Evolutionary conservation across 1,140 invertebrate species (phyloP).

Genomic region (Drosophila seguyi): DNA sequence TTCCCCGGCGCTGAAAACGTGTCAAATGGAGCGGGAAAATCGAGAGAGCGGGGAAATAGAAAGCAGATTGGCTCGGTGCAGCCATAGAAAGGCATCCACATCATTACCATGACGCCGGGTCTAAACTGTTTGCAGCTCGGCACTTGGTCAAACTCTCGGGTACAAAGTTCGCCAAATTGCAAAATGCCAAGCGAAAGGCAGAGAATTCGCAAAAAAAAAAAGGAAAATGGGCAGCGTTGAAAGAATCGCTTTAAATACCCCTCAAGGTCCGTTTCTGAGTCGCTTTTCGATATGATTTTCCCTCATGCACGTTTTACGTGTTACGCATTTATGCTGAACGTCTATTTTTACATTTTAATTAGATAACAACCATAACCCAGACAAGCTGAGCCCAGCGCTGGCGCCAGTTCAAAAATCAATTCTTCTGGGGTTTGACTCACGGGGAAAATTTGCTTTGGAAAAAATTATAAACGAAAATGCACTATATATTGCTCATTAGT

Average conservation of each 20-base stretch:
- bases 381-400: slow-evolving; percentile 36
- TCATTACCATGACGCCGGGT: slow-evolving; percentile 49
- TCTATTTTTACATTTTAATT: slow-evolving; percentile 63
- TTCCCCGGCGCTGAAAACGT: slow-evolving; percentile 47
- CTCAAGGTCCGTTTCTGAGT: slow-evolving; percentile 60
- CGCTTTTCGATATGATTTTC: slow-evolving; percentile 48
- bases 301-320: slow-evolving; percentile 23
- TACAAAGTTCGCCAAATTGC: slow-evolving; percentile 66
- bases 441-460: neutral
- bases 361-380: slow-evolving; percentile 61
- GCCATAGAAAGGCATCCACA: slow-evolving; percentile 62
- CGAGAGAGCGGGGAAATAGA: slow-evolving; percentile 1
- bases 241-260: slow-evolving; percentile 63
- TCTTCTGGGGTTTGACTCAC: slow-evolving; percentile 27
- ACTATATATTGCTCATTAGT: too few relatives aligned
- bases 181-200: slow-evolving; percentile 31
- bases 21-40: slow-evolving; percentile 42
- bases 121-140: slow-evolving; percentile 44
- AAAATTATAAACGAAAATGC: neutral
- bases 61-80: slow-evolving; percentile 42
- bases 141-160: slow-evolving; percentile 51
- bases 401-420: slow-evolving; percentile 22
- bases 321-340: slow-evolving; percentile 47
- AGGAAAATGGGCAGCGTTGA: slow-evolving; percentile 14
- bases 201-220: slow-evolving; percentile 1